A percentile compares a stretch with the other conserved stretches of the same genome.
These are phyloP conservation scores for Chymomyza amoena DNA, from an alignment of 2,888 invertebrate genomes.

Conservation along the genomic window DNA sequence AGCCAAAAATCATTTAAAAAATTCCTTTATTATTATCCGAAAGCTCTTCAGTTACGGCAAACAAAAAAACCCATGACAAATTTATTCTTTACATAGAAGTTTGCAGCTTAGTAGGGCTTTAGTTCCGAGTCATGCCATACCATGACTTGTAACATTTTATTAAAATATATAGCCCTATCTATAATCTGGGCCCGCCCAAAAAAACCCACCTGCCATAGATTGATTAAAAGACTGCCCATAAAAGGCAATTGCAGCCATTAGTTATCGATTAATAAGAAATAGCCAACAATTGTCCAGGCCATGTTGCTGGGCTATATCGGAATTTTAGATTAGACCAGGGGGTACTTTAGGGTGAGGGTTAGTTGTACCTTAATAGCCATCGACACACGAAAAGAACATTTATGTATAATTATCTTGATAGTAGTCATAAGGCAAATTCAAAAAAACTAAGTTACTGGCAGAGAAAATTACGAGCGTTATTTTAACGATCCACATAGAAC, in stretches of 20 bases:
- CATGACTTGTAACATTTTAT: background rate
- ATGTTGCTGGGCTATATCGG: too few relatives aligned
- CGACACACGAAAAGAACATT: background rate
- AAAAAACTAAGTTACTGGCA: background rate
- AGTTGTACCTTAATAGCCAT: background rate
- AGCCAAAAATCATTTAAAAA: background rate
- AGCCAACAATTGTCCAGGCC: too few relatives aligned
- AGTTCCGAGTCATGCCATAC: background rate
- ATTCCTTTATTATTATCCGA: background rate
- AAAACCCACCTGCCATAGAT: background rate
- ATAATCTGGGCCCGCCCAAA: background rate
- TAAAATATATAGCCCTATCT: background rate
- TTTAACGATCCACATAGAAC: background rate
- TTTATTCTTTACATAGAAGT: background rate
- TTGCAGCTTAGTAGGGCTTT: background rate
- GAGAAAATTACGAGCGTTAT: background rate
- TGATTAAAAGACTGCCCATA: background rate
- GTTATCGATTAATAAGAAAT: too few relatives aligned
- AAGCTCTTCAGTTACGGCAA: background rate
- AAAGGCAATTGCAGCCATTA: too few relatives aligned
- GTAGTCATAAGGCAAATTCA: background rate
- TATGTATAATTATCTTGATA: slow-evolving; percentile 21
- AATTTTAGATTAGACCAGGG: too few relatives aligned
- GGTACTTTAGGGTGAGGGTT: too few relatives aligned
- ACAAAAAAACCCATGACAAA: background rate